These are phyloP conservation scores for Clitarchus hookeri DNA, from an alignment of 2,888 invertebrate genomes.

Conservation along the genomic window DNA sequence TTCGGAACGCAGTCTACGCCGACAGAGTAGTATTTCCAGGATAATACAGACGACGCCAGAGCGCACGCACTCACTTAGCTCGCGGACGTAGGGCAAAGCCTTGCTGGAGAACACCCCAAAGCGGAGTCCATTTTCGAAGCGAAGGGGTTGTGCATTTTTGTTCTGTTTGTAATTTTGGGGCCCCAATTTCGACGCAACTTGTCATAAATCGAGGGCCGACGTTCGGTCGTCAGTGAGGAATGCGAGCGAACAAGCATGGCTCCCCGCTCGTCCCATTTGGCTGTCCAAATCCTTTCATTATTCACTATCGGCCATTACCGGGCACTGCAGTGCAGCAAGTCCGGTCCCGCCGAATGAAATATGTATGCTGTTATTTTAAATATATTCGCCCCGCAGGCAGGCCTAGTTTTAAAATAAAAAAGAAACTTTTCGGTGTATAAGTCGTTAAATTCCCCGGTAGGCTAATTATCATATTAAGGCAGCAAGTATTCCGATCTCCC, in stretches of 20 bases:
- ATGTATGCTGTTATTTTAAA: slow-evolving; percentile 26
- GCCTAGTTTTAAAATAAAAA: slow-evolving; percentile 5
- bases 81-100: too few relatives aligned
- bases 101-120: too few relatives aligned
- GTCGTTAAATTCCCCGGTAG: slow-evolving; percentile 12
- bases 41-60: too few relatives aligned
- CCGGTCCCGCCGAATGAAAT: slow-evolving; percentile 11
- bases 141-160: not conserved
- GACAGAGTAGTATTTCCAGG: too few relatives aligned
- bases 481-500: slow-evolving; percentile 22
- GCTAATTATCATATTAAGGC: slow-evolving; percentile 37
- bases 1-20: too few relatives aligned
- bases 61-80: too few relatives aligned
- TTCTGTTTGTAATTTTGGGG: not conserved
- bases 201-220: not conserved
- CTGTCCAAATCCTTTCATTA: not conserved
- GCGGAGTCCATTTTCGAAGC: too few relatives aligned
- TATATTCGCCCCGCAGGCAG: slow-evolving; percentile 21
- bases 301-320: not conserved
- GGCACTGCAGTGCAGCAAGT: not conserved
- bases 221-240: not conserved
- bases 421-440: not conserved
- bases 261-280: not conserved
- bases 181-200: not conserved
- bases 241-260: not conserved